These are phyloP conservation scores for Strix uralensis DNA, from an alignment of 2,113 vertebrate species.

Conservation along the genomic window DNA sequence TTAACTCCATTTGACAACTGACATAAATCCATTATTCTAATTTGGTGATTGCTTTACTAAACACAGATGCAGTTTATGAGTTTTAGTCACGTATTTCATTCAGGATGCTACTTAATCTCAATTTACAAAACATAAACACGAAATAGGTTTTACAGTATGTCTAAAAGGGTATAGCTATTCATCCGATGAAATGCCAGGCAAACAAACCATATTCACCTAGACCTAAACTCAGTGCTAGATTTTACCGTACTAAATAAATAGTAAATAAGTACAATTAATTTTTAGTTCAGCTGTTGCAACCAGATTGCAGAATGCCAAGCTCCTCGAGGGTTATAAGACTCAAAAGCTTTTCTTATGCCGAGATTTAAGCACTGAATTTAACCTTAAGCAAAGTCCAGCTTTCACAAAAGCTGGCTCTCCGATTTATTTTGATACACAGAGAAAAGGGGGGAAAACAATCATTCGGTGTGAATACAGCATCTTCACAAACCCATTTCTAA, in stretches of 20 bases:
- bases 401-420: slow-evolving; percentile 62
- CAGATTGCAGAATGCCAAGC: slow-evolving; percentile 55
- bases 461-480: slow-evolving; percentile 44
- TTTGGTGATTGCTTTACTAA: slow-evolving; percentile 63
- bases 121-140: slow-evolving; percentile 62
- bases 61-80: slow-evolving; percentile 60
- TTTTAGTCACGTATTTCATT: slow-evolving; percentile 71
- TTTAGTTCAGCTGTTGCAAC: slow-evolving; percentile 54
- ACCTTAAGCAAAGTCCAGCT: slow-evolving; percentile 68
- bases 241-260: slow-evolving; percentile 36
- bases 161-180: slow-evolving; percentile 22
- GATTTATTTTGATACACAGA: slow-evolving; percentile 25
- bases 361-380: slow-evolving; percentile 54
- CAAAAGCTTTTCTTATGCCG: slow-evolving; percentile 40
- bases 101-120: slow-evolving; percentile 66
- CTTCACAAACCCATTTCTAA: slow-evolving; percentile 65
- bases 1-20: slow-evolving; percentile 75
- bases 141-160: slow-evolving; percentile 53
- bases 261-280: slow-evolving; percentile 52
- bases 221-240: slow-evolving; percentile 55
- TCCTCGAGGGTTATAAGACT: slow-evolving; percentile 40
- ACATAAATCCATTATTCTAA: slow-evolving; percentile 73
- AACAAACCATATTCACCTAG: slow-evolving; percentile 45
- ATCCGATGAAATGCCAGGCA: slow-evolving; percentile 39
- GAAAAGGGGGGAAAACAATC: slow-evolving; percentile 32